Percentiles rank a stretch among this genome's conserved stretches.
Conservation (phyloP, 2,113 vertebrate genomes). For the Tetraodon nigroviridis region DNA sequence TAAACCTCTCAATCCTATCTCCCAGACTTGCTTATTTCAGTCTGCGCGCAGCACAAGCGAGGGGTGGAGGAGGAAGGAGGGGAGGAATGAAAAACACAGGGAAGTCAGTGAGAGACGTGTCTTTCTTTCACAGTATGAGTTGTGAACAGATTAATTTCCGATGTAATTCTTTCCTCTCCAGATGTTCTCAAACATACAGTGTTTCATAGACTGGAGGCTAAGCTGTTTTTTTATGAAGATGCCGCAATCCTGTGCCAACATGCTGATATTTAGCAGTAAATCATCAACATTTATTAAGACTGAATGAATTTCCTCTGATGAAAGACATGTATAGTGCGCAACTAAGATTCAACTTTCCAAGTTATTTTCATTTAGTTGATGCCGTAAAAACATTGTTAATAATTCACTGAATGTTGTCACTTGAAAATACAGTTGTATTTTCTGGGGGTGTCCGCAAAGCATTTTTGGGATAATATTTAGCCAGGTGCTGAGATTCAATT, state of each 20-base stretch:
- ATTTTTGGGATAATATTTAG: constrained; percentile 59
- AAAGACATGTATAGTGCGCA: no score
- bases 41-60: constrained; percentile 30
- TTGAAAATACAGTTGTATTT: constrained; percentile 15
- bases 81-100: constrained; percentile 63
- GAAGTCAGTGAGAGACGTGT: constrained; percentile 59
- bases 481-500: constrained; percentile 50
- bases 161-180: constrained; percentile 43
- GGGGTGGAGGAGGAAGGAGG: constrained; percentile 37
- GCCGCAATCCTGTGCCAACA: no score
- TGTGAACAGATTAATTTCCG: constrained; percentile 70
- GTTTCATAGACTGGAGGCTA: no score
- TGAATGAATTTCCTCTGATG: no score
- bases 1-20: constrained; percentile 54
- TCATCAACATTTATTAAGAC: no score
- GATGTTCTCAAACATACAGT: no score
- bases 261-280: no score
- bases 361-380: no score
- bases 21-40: constrained; percentile 65
- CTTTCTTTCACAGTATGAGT: constrained; percentile 68
- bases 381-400: no score
- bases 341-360: no score
- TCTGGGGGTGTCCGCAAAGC: constrained; percentile 40
- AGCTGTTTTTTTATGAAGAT: no score
- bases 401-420: not conserved